Evolutionary conservation across 2,113 vertebrate genomes (phyloP).

Genomic region (Brevimyrus niger): DNA sequence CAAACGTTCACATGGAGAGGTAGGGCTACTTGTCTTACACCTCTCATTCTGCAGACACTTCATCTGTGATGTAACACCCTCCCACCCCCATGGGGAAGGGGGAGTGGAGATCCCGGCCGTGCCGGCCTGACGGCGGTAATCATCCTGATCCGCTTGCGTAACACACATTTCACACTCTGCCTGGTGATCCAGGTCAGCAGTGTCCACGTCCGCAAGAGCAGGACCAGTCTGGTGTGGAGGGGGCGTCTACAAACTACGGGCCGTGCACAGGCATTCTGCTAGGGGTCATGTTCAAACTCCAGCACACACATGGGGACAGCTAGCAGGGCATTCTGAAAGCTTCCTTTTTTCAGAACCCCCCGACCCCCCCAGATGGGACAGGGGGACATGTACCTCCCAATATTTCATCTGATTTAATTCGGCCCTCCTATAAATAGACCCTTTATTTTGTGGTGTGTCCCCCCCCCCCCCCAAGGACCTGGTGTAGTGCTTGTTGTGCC

Average conservation of each 20-base stretch:
- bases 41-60: background rate
- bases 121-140: background rate
- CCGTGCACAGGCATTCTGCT: background rate
- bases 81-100: background rate
- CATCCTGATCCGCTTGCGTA: slow-evolving; percentile 21
- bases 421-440: background rate
- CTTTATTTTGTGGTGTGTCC: background rate
- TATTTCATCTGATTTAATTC: background rate
- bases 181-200: slow-evolving; percentile 21
- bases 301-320: background rate
- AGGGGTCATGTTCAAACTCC: background rate
- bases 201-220: background rate
- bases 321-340: background rate
- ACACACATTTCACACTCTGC: slow-evolving; percentile 22
- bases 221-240: background rate
- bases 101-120: background rate
- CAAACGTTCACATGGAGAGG: background rate
- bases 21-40: slow-evolving; percentile 1
- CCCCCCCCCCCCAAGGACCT: background rate
- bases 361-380: background rate
- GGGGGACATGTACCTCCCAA: background rate
- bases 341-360: background rate
- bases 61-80: background rate
- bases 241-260: background rate
- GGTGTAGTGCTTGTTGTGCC: too few species aligned